Conservation (phyloP, 1,140 invertebrate genomes). For the Lepidurus couesii region DNA sequence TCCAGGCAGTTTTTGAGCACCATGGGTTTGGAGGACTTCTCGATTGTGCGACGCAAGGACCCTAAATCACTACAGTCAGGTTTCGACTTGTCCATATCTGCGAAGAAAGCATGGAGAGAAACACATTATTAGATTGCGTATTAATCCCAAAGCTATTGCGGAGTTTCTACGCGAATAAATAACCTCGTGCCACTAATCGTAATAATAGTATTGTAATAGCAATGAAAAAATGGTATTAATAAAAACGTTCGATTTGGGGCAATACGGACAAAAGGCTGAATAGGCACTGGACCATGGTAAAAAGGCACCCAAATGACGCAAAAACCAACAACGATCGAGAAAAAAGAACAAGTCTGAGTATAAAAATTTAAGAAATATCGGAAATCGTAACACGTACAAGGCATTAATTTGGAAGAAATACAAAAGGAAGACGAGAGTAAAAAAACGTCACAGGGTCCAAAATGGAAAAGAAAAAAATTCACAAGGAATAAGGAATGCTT, state of each 20-base stretch:
- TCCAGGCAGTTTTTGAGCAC: slow-evolving; percentile 10
- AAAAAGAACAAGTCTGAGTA: not conserved
- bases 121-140: too few relatives aligned
- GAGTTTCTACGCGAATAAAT: too few relatives aligned
- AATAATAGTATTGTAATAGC: not conserved
- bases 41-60: not conserved
- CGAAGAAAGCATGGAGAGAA: not conserved
- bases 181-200: too few relatives aligned
- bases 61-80: not conserved
- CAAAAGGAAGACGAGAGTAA: not conserved
- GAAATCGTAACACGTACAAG: slow-evolving; percentile 11
- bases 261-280: not conserved
- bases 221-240: not conserved
- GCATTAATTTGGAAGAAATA: slow-evolving; percentile 1
- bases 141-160: too few relatives aligned
- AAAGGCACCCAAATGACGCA: slow-evolving; percentile 8
- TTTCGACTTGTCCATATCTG: not conserved
- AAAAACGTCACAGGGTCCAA: not conserved
- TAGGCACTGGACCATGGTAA: slow-evolving; percentile 17
- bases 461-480: not conserved
- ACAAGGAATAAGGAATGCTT: not conserved
- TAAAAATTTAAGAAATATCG: not conserved
- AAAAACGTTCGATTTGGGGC: slow-evolving; percentile 9
- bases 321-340: not conserved
- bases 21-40: not conserved